Base-by-base conservation (phyloP, 92 coral and sea anemone species). In the Umimayanthus kanabou region DNA sequence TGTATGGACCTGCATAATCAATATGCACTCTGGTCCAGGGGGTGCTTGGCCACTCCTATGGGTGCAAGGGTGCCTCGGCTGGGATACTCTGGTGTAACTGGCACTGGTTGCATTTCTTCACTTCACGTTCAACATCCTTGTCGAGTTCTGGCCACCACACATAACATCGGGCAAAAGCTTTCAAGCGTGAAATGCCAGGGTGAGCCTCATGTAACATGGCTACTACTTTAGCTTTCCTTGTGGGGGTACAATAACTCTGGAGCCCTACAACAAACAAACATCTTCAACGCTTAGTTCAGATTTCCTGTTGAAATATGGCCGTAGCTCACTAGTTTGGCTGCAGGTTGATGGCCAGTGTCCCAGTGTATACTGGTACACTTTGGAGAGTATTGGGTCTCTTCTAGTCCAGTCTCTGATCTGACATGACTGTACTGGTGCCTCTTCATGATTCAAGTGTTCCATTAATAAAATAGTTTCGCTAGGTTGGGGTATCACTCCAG, bases 211-310 rank as follows among this genome's bases (percentile, higher is more conserved):
- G 58, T n/a, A n/a, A n/a, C n/a, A n/a, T n/a, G 2, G 2, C 58
- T 11, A 18, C 58, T 0, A 53, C 2, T 13, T 53, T 1, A 0
- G 0, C 18, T 16, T 58, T 1, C 91, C 91, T 30, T 82, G 55
- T 14, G 50, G 77, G 47, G 88, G 91, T 0, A 89, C 79, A 5
- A 89, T 57, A 1, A 87, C 93, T 71, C 92, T 49, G 13, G 89
- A 22, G 28, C 94, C 92, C 93, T 90, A 90, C 5, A 93, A 77
- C n/a, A 92, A 67, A 85, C 89, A 90, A 30, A 89, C 93, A 88
- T 93, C 95, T 85, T 90, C 93, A 26, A 93, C 88, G n/a, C 90
- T 91, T 80, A 91, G 87, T 57, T 42, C 64, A 0, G 37, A 0
- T 33, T 2, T 79, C 69, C 84, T 67, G 43, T 45, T 45, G 28